Evolutionary conservation across 2,113 vertebrate species (phyloP).

Genomic region (Corvus hawaiiensis): DNA sequence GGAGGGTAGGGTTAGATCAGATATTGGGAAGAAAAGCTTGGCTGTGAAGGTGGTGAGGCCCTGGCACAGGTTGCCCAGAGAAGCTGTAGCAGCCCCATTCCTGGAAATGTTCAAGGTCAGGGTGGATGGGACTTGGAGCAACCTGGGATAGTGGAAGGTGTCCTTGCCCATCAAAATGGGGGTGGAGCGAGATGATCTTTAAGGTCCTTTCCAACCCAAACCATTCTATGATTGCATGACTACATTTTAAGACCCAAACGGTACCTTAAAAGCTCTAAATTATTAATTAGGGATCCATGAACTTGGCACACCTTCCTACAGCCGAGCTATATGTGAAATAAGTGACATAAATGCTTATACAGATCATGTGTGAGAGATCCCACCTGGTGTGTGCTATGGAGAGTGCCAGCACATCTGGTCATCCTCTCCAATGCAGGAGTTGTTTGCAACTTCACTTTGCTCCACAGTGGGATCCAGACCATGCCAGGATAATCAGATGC

Average conservation of each 20-base stretch:
- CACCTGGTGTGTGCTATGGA: not conserved
- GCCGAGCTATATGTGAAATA: not conserved
- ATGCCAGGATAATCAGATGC: not conserved
- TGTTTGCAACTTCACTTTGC: not conserved
- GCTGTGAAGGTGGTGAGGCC: not conserved
- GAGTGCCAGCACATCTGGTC: not conserved
- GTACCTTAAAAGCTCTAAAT: not conserved
- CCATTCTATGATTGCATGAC: not conserved
- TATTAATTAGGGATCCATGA: not conserved
- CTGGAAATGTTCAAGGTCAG: too few species aligned
- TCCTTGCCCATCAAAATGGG: too few species aligned
- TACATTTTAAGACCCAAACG: not conserved
- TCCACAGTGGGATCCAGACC: not conserved
- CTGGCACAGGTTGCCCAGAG: too few species aligned
- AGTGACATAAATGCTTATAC: not conserved
- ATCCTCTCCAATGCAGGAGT: not conserved
- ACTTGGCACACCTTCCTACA: not conserved
- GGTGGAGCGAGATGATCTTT: too few species aligned
- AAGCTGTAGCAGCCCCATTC: too few species aligned
- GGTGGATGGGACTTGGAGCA: too few species aligned
- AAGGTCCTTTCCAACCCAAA: not conserved
- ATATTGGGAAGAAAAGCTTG: not conserved
- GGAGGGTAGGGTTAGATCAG: not conserved
- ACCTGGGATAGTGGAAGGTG: too few species aligned
- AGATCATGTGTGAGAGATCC: not conserved